These are phyloP conservation scores for Crotalus viridis DNA, from an alignment of 2,113 vertebrate genomes.

Conservation along the genomic window DNA sequence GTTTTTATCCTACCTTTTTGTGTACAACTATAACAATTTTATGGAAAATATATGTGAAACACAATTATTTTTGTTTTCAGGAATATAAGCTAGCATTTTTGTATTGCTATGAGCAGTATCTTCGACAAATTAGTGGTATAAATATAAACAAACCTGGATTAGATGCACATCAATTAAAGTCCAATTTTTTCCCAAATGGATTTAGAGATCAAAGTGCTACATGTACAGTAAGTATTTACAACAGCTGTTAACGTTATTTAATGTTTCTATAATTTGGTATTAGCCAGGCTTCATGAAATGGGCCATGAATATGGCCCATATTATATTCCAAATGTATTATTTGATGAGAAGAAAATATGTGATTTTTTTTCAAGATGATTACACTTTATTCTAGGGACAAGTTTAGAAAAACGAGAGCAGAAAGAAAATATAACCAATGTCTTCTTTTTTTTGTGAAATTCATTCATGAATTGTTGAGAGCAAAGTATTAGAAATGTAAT, in stretches of 20 bases:
- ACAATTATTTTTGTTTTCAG: conserved; percentile 63
- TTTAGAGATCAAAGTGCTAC: conserved; percentile 72
- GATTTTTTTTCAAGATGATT: neutral
- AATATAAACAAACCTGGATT: conserved; percentile 67
- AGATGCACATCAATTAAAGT: conserved; percentile 76
- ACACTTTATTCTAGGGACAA: neutral
- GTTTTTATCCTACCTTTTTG: neutral
- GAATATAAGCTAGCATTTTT: conserved; percentile 83
- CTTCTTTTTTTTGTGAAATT: neutral
- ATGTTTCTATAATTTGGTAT: conserved; percentile 2
- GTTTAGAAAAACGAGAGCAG: neutral
- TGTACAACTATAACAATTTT: neutral
- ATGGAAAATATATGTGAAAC: conserved; percentile 1
- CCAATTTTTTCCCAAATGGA: conserved; percentile 82
- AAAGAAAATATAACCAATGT: neutral
- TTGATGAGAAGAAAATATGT: neutral
- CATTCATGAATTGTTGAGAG: neutral
- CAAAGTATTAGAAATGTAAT: neutral
- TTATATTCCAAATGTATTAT: neutral
- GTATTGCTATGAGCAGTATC: conserved; percentile 84
- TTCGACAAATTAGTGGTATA: conserved; percentile 72
- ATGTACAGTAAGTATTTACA: conserved; percentile 72
- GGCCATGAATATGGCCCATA: neutral
- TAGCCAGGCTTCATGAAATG: conserved; percentile 9
- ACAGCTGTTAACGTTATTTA: neutral